phyloP scores from a whole-genome alignment of 1,140 invertebrate genomes.

The Geopemphigus sp. region DNA sequence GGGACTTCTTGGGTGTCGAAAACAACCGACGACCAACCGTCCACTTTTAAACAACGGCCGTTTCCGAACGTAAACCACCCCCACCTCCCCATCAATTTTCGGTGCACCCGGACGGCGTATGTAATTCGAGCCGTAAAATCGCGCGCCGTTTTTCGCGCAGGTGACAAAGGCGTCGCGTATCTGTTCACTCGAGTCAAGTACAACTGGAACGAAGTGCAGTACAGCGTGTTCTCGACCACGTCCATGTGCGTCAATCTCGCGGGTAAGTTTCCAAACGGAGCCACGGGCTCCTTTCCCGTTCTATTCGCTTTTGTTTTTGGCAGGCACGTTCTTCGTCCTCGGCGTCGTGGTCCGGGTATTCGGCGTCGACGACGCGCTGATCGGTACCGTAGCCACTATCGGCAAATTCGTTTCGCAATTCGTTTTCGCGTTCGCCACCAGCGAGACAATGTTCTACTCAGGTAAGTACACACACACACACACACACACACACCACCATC shows the following conservation, averaged over 20 bases:
- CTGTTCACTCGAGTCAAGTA: slow-evolving; percentile 47
- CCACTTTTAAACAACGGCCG: too few relatives aligned
- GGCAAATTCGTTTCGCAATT: slow-evolving; percentile 22
- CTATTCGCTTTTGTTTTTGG: too few relatives aligned
- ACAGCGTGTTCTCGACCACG: slow-evolving; percentile 45
- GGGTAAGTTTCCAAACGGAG: slow-evolving; percentile 33
- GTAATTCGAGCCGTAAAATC: too few relatives aligned
- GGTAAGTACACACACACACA: too few relatives aligned
- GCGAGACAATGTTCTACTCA: neutral
- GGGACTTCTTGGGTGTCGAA: too few relatives aligned
- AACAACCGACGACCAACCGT: too few relatives aligned
- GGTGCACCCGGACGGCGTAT: too few relatives aligned
- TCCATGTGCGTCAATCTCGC: slow-evolving; percentile 36
- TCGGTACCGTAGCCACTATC: slow-evolving; percentile 10
- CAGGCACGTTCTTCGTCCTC: slow-evolving; percentile 26
- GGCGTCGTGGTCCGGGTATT: slow-evolving; percentile 9
- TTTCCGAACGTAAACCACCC: too few relatives aligned
- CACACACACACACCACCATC: too few relatives aligned
- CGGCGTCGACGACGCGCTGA: slow-evolving; percentile 16
- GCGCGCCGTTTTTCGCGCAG: neutral
- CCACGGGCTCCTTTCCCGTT: too few relatives aligned
- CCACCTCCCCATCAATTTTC: too few relatives aligned
- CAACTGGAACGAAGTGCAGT: slow-evolving; percentile 48
- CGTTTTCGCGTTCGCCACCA: neutral
- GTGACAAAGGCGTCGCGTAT: slow-evolving; percentile 44